These are phyloP conservation scores for Pogonophryne albipinna DNA, from an alignment of 2,797 vertebrate genomes.

Conservation along the genomic window DNA sequence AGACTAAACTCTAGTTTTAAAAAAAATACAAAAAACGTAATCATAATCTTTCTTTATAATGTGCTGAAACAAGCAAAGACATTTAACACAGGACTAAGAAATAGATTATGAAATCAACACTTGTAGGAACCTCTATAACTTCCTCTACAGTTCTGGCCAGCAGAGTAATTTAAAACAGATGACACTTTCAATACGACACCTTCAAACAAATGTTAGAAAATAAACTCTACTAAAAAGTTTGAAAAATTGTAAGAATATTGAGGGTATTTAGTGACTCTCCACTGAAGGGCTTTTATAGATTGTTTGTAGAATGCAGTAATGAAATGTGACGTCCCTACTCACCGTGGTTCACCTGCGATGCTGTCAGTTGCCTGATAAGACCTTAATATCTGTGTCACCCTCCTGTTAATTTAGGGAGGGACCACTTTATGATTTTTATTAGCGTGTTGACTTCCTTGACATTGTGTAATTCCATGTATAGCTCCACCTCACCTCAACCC, in stretches of 20 bases:
- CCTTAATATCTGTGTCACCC: neutral
- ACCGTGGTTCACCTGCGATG: no score
- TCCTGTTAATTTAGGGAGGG: neutral
- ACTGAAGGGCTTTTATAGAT: neutral
- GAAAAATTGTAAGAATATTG: neutral
- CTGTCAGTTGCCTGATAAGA: no score
- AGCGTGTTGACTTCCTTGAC: neutral
- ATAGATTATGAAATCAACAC: no score
- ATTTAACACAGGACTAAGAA: no score
- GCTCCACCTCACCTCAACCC: slow-evolving; percentile 2
- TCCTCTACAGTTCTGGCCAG: neutral
- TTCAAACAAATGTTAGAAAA: neutral
- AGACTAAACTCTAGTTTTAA: no score
- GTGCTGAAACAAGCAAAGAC: no score
- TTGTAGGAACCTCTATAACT: neutral
- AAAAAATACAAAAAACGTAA: no score
- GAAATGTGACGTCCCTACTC: neutral
- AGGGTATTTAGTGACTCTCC: neutral
- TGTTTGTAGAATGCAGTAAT: neutral
- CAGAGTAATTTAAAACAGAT: neutral
- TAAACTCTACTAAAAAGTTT: neutral
- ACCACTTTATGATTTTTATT: slow-evolving; percentile 17
- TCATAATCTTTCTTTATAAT: no score
- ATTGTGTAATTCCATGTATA: neutral
- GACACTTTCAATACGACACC: neutral